phyloP scores from a whole-genome alignment of 1,140 invertebrate genomes.

The Melanaphis sacchari region DNA sequence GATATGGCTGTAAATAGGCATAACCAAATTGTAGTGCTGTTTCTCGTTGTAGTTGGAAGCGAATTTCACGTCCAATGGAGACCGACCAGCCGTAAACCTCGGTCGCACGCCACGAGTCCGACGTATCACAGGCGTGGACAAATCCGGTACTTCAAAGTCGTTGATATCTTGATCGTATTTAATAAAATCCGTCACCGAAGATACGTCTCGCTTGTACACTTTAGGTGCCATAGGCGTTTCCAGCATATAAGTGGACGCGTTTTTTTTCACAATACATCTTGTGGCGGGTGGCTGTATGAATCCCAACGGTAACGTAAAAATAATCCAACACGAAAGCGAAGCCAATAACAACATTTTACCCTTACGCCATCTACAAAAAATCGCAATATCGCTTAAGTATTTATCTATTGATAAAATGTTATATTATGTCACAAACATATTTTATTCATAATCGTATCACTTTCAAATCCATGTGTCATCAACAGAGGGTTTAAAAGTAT shows the following conservation, averaged over 20 bases:
- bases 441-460: background rate
- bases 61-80: conserved; percentile 78
- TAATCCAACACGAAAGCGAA: conserved; percentile 92
- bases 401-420: background rate
- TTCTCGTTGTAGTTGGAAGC: conserved; percentile 84
- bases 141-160: conserved; percentile 36
- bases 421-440: background rate
- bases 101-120: conserved; percentile 48
- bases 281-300: conserved; percentile 93
- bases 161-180: conserved; percentile 18
- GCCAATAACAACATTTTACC: conserved; percentile 88
- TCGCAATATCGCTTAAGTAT: background rate
- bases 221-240: conserved; percentile 64
- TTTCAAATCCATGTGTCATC: background rate
- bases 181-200: background rate
- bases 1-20: conserved; percentile 90
- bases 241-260: background rate
- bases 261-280: conserved; percentile 73
- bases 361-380: conserved; percentile 75
- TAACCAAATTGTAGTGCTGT: conserved; percentile 80
- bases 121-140: conserved; percentile 22
- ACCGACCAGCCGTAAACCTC: conserved; percentile 69
- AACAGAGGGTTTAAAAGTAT: background rate
- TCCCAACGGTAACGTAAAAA: conserved; percentile 94
- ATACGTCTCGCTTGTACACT: conserved; percentile 62